Conservation (phyloP, 2,888 invertebrate genomes). For the Brachypalpus laphriformis region DNA sequence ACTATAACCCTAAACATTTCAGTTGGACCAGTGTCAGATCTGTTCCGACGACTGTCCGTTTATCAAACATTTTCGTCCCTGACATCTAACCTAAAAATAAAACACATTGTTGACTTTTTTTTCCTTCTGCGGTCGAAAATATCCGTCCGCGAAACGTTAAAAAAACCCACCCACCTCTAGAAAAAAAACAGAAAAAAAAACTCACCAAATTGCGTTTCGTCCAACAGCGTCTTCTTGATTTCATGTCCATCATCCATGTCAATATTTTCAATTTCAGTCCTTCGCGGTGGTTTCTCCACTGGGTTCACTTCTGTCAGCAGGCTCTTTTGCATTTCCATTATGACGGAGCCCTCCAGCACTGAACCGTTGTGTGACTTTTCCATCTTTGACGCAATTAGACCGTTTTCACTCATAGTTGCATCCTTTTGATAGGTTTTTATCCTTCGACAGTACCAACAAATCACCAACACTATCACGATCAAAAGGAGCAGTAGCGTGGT, state of each 20-base stretch:
- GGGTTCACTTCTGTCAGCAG: conserved; percentile 93
- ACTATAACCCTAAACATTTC: too few species aligned
- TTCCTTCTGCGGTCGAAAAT: too few species aligned
- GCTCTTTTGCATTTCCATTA: conserved; percentile 93
- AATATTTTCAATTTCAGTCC: conserved; percentile 89
- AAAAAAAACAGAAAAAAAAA: conserved; percentile 64
- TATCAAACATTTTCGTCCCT: neutral
- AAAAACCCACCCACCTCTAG: neutral
- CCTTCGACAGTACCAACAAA: conserved; percentile 84
- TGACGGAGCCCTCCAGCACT: conserved; percentile 89
- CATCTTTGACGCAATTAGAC: conserved; percentile 81
- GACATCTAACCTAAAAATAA: neutral
- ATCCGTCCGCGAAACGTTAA: too few species aligned
- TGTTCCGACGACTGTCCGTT: neutral
- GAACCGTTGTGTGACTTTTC: conserved; percentile 87
- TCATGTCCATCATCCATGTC: conserved; percentile 93
- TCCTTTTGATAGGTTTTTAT: conserved; percentile 84
- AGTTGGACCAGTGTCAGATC: neutral
- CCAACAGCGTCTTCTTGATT: conserved; percentile 90
- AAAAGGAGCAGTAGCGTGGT: conserved; percentile 85
- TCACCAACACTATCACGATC: conserved; percentile 84
- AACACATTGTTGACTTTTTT: neutral
- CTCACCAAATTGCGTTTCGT: conserved; percentile 92
- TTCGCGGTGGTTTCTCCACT: conserved; percentile 91
- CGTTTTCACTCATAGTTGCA: conserved; percentile 82